Base-by-base conservation (phyloP, 2,888 invertebrate species). In the Luffia ferchaultella region DNA sequence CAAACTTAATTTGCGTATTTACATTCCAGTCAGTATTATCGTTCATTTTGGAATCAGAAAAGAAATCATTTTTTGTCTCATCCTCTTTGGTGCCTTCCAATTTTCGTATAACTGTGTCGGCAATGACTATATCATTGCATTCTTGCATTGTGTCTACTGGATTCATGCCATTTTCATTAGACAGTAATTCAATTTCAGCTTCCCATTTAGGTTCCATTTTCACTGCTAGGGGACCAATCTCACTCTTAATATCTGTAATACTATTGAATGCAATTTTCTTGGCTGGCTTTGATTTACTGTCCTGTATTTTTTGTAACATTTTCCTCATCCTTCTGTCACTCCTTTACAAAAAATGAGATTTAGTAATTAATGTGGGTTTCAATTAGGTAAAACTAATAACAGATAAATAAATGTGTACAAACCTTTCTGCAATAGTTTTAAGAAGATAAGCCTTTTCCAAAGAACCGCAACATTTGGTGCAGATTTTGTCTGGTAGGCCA, bases 401-500 rank as follows among this genome's bases (percentile, higher is more conserved):
- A 43, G 16, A 43, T 9, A 47, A 47, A 15, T 16, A 20, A 43
- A 42, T 18, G 45, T 48, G n/a, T 46, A 50, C 53, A 50, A 68
- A 82, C 84, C 79, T 75, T 62, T 85, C 84, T 52, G 84, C 84
- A 46, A 83, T 70, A 53, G 76, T 79, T 68, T 84, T 84, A 46
- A 85, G 69, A 42, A 82, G 64, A 59, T 68, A 83, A 50, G 82
- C 82, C 57, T 80, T 82, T 62, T 83, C 83, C 63, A 83, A 64
- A 50, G 75, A 72, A 45, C 66, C 68, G 53, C 79, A 80, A 58
- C 83, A 83, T 65, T 78, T 80, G 42, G 63, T 63, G 56, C 83
- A 83, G 53, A 83, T 79, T 58, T 74, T 78, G 56, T 82, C 82
- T 42, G 83, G 83, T 45, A 82, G 62, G n/a, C 83, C 83, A 74